phyloP scores from a whole-genome alignment of 2,888 invertebrate genomes.

The Lepidonotus clava region DNA sequence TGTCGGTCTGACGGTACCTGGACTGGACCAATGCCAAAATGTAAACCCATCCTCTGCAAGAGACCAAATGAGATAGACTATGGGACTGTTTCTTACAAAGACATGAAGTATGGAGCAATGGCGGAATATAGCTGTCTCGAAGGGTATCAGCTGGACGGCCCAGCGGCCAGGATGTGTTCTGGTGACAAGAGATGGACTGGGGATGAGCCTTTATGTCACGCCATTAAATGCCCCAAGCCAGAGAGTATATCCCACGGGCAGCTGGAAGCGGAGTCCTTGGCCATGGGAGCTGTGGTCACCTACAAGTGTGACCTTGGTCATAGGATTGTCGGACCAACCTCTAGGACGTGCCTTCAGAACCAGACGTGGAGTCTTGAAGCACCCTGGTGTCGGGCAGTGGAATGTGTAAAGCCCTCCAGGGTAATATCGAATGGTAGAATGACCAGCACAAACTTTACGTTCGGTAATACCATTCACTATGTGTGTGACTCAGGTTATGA shows the following conservation, averaged over 20 bases:
- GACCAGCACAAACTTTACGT: slow-evolving; percentile 71
- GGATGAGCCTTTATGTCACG: slow-evolving; percentile 71
- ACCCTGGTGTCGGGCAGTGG: slow-evolving; percentile 54
- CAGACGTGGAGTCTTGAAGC: slow-evolving; percentile 56
- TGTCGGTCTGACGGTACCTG: slow-evolving; percentile 77
- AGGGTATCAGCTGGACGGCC: slow-evolving; percentile 76
- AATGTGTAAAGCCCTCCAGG: slow-evolving; percentile 25
- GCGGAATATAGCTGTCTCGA: slow-evolving; percentile 69
- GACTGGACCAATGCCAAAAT: slow-evolving; percentile 71
- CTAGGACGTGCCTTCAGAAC: slow-evolving; percentile 48
- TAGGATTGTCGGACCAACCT: slow-evolving; percentile 66
- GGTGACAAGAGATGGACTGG: slow-evolving; percentile 73
- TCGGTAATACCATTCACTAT: slow-evolving; percentile 64
- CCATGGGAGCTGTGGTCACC: slow-evolving; percentile 44
- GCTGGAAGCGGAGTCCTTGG: slow-evolving; percentile 38
- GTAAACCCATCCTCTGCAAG: slow-evolving; percentile 65
- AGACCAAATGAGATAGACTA: slow-evolving; percentile 55
- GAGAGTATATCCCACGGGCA: slow-evolving; percentile 57
- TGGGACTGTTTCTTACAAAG: slow-evolving; percentile 51
- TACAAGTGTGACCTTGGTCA: slow-evolving; percentile 69
- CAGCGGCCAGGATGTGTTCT: slow-evolving; percentile 69
- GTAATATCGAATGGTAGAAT: slow-evolving; percentile 80
- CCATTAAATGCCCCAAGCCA: slow-evolving; percentile 65
- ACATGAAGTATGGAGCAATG: slow-evolving; percentile 56
- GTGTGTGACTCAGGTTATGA: slow-evolving; percentile 74